Percentiles rank a stretch among this genome's conserved stretches.
Conservation (phyloP, 2,113 vertebrate species). For the Corythornis cristatus region DNA sequence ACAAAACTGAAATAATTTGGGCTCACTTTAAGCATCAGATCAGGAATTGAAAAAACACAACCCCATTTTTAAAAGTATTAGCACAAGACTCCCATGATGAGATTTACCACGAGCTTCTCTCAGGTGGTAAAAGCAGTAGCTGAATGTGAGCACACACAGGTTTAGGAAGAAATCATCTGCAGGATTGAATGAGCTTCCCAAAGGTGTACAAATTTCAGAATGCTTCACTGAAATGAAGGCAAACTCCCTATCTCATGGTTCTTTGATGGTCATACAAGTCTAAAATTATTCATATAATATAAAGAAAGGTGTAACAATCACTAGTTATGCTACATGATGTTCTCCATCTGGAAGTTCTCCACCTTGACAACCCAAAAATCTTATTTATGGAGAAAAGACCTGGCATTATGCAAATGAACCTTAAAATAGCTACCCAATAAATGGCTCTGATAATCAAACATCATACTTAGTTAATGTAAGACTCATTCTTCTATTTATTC, state of each 20-base stretch:
- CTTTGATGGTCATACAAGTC: background rate
- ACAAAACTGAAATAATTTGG: background rate
- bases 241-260: background rate
- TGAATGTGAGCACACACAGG: background rate
- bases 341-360: background rate
- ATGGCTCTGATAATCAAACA: background rate
- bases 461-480: background rate
- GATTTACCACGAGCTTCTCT: background rate
- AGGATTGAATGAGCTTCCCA: background rate
- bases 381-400: background rate
- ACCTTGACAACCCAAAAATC: rapidly evolving
- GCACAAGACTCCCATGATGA: background rate
- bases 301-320: background rate
- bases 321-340: background rate
- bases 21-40: background rate
- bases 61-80: background rate
- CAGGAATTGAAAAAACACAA: background rate
- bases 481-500: too few relatives aligned
- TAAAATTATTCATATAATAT: background rate
- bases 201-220: background rate
- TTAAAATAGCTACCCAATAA: background rate
- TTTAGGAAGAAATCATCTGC: background rate
- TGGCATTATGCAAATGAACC: background rate
- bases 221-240: background rate
- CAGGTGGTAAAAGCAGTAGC: background rate